Base-by-base conservation (phyloP, 2,797 vertebrate species). In the Sternarchorhynchus goeldii region DNA sequence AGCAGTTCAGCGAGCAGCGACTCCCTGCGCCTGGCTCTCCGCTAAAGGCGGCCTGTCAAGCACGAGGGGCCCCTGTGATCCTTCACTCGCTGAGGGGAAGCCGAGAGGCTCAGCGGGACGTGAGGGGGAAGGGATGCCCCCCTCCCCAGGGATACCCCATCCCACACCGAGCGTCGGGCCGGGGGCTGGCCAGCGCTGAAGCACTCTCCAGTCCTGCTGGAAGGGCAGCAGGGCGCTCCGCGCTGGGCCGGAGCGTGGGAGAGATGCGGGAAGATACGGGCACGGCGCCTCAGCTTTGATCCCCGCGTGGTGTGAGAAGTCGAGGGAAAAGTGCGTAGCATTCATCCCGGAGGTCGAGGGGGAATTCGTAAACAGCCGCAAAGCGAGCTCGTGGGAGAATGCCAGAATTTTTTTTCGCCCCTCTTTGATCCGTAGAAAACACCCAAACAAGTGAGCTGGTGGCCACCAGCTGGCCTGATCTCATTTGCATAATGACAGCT, bases 1-100 rank as follows among this genome's bases (percentile, higher is more conserved):
- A 58, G 32, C 45, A 72, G 84, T 77, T 57, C 2, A 45, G 66
- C 21, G 18, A 17, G 50, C 8, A 64, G 32, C 14, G 34, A 16
- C 70, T 77, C 59, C 16, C 1, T 57, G 31, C 12, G 20, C 12
- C 16, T 59, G 65, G 67, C 34, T 74, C 39, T 29, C 34, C 18
- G 8, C 14, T 18, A 31, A 31, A 39, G 7, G 10, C 8, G 20
- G 10, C 34, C 20, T 53, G 50, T 31, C 18, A 21, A 14, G 10
- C 6, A 5, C n/a, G 6, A 59, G 39, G 17, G 6, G 7, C 25
- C 5, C 12, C 41, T 7, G 34, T 21, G 69, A 70, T 71, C 50
- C 8, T 36, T 63, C 31, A 16, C 12, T 20, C 36, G 14, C 45
- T 50, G 10, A 41, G 39, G 39, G 39, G 39, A 2, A 12, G 10